Evolutionary conservation across 2,113 vertebrate species (phyloP).

Genomic region (Diphyllodes magnificus): DNA sequence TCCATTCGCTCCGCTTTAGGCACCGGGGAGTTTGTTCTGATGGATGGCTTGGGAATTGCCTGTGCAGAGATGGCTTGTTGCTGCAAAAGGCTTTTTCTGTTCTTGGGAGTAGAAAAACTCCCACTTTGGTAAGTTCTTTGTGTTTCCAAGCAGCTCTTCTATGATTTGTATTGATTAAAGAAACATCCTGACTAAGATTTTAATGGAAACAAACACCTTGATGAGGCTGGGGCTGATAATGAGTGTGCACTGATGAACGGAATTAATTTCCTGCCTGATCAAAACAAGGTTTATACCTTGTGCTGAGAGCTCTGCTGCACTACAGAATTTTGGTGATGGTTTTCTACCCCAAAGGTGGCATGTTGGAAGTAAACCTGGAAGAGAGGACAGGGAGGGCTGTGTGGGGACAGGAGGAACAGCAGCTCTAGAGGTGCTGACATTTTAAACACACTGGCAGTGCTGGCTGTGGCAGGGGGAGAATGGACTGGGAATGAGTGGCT

Average conservation of each 20-base stretch:
- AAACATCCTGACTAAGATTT: not conserved
- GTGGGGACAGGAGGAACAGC: not conserved
- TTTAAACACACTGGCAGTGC: accelerated
- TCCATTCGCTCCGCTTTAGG: not conserved
- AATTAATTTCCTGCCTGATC: not conserved
- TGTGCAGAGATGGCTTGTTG: not conserved
- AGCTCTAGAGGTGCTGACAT: not conserved
- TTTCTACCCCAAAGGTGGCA: not conserved
- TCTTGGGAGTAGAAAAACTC: not conserved
- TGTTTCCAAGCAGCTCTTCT: not conserved
- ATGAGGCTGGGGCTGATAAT: not conserved
- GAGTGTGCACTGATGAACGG: not conserved
- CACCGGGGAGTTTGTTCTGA: not conserved
- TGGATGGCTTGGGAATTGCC: not conserved
- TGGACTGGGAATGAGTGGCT: not conserved
- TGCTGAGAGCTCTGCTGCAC: not conserved
- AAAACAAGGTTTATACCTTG: not conserved
- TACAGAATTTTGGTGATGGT: not conserved
- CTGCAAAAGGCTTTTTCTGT: not conserved
- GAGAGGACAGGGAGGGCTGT: not conserved
- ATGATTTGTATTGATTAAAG: conserved; percentile 20
- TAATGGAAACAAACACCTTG: conserved; percentile 14
- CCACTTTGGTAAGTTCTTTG: not conserved
- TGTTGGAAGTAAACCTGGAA: not conserved
- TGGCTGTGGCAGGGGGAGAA: not conserved